phyloP scores from a whole-genome alignment of 2,113 vertebrate species.

The Anolis carolinensis region DNA sequence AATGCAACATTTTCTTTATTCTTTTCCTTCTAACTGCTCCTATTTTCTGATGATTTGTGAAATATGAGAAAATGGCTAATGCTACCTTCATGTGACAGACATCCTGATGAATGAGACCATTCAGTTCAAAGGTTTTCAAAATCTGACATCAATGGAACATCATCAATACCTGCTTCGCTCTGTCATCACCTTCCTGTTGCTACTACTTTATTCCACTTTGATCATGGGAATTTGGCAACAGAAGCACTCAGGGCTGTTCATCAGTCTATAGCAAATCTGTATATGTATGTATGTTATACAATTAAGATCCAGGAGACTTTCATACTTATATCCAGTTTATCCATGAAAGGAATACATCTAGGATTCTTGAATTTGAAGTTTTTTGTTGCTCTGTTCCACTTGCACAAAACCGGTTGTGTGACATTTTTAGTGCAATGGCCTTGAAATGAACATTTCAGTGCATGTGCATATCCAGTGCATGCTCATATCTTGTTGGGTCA shows the following conservation, averaged over 20 bases:
- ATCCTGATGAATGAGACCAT: neutral
- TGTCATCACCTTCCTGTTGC: neutral
- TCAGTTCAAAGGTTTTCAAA: constrained; percentile 12
- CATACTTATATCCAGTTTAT: neutral
- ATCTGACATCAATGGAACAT: neutral
- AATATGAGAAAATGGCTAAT: neutral
- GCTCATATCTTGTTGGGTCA: neutral
- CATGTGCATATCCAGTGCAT: neutral
- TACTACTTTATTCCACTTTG: neutral
- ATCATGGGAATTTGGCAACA: neutral
- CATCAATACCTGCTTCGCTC: neutral
- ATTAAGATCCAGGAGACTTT: neutral
- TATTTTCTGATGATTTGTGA: neutral
- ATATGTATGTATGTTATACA: neutral
- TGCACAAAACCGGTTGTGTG: neutral
- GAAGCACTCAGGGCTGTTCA: neutral
- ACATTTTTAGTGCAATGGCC: neutral
- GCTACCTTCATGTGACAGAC: neutral
- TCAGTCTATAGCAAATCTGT: neutral
- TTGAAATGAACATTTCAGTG: neutral
- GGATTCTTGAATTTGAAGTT: neutral
- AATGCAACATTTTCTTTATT: neutral
- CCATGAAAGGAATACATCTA: neutral
- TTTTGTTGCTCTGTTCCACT: neutral
- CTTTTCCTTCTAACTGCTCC: constrained; percentile 9